These are phyloP conservation scores for Caenorhabditis tropicalis DNA, from an alignment of 1,140 invertebrate species.

Conservation along the genomic window DNA sequence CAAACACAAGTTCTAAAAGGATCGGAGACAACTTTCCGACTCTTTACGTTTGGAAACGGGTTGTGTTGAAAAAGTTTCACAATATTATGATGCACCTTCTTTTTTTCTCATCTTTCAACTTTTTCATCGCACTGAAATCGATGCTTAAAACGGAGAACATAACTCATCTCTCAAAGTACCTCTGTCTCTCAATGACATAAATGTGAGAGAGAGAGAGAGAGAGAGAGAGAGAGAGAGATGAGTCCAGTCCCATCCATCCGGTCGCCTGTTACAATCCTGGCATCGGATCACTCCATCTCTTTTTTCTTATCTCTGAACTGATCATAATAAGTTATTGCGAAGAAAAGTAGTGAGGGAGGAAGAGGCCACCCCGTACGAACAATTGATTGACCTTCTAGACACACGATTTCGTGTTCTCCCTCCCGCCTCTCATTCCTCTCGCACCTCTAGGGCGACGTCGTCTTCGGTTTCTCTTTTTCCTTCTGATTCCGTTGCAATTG, in stretches of 20 bases:
- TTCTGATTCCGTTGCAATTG: slow-evolving; percentile 40
- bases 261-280: neutral
- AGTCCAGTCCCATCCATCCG: neutral
- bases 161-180: no score
- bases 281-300: neutral
- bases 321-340: slow-evolving; percentile 37
- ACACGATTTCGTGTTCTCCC: slow-evolving; percentile 42
- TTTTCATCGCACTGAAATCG: no score
- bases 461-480: neutral
- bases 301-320: slow-evolving; percentile 35
- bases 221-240: no score
- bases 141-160: no score
- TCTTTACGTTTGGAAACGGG: slow-evolving; percentile 26
- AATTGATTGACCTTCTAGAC: slow-evolving; percentile 42
- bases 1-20: slow-evolving; percentile 42
- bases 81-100: neutral
- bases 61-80: neutral
- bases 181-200: no score
- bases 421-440: slow-evolving; percentile 13
- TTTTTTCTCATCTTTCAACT: no score
- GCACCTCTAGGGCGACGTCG: slow-evolving; percentile 32
- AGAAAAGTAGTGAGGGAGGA: neutral
- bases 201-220: no score
- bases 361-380: slow-evolving; percentile 10
- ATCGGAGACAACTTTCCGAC: neutral